phyloP scores from a whole-genome alignment of 2,113 vertebrate species.

The Shinisaurus crocodilurus region DNA sequence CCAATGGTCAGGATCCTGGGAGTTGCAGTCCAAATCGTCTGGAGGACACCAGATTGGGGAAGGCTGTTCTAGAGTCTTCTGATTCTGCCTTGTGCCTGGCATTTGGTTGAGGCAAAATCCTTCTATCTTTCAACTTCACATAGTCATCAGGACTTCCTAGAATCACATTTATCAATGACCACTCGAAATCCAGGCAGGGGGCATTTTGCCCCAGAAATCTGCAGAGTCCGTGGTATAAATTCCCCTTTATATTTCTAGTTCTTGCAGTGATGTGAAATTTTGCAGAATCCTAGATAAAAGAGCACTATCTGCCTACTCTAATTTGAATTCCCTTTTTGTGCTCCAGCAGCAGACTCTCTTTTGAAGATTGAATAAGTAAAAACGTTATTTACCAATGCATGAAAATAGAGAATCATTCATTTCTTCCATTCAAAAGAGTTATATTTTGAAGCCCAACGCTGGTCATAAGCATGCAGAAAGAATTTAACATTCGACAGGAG shows the following conservation, averaged over 20 bases:
- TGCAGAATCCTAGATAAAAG: constrained; percentile 1
- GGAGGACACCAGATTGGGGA: neutral
- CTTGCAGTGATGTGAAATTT: neutral
- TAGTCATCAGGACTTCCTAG: constrained; percentile 5
- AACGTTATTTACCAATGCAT: constrained; percentile 1
- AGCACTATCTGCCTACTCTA: neutral
- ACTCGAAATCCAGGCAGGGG: neutral
- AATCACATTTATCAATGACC: neutral
- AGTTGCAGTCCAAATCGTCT: neutral
- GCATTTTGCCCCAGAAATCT: constrained; percentile 11
- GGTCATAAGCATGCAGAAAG: neutral
- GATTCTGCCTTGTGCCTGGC: neutral
- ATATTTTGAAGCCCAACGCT: neutral
- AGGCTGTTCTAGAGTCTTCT: constrained; percentile 9
- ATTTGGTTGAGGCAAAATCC: neutral
- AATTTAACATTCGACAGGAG: neutral
- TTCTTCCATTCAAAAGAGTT: neutral
- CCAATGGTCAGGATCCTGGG: no score
- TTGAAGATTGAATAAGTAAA: constrained; percentile 4
- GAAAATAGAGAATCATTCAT: neutral
- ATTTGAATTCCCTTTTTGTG: constrained; percentile 6
- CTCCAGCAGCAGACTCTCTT: neutral
- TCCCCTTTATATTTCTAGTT: neutral
- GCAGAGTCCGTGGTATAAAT: neutral
- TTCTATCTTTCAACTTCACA: neutral